Evolutionary conservation across 1,140 invertebrate genomes (phyloP), one percentile per base, ranked within the genome.

Genomic region (Drosophila kurseongensis): DNA sequence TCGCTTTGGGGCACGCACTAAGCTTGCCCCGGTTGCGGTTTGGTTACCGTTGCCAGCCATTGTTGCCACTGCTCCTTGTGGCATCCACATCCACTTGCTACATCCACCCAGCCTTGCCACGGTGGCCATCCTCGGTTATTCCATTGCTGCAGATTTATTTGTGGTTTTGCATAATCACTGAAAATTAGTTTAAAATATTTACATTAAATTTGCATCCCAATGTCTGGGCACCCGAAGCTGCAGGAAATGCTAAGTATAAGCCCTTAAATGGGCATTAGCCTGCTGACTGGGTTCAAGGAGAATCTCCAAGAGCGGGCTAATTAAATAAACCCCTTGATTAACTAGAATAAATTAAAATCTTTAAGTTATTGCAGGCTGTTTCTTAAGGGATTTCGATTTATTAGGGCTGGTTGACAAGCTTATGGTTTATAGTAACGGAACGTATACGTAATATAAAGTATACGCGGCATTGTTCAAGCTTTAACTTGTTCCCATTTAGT

Each of bases 111-210:
- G 27, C 45, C 45, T 27, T 3, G 23, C 13, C 29, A 51, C 41
- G 44, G 59, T 50, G 45, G 61, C 48, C 51, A 59, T 32, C 29
- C 54, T 65, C 48, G 80, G 58, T 72, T 82, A 47, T 69, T 81
- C 72, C 83, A 79, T 77, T 83, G 78, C 82, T 80, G 84, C 79
- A 88, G 83, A 89, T 88, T 89, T 88, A 88, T 88, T 88, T 89
- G 83, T 80, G 83, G 84, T 77, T 88, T 88, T 88, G 84, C 83
- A 88, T 88, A 88, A 89, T 89, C 83, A 88, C 83, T 83, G 79
- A 67, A 88, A 86, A 86, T 88, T 86, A 88, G 83, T 83, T 80
- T 86, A 88, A 86, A 86, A 86, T 88, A 86, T 86, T 86, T 88
- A 82, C 84, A 83, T 86, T 88, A 63, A 78, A 86, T 86, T 86